Evolutionary conservation across 2,797 vertebrate genomes (phyloP).

Genomic region (Sebastes goodei): DNA sequence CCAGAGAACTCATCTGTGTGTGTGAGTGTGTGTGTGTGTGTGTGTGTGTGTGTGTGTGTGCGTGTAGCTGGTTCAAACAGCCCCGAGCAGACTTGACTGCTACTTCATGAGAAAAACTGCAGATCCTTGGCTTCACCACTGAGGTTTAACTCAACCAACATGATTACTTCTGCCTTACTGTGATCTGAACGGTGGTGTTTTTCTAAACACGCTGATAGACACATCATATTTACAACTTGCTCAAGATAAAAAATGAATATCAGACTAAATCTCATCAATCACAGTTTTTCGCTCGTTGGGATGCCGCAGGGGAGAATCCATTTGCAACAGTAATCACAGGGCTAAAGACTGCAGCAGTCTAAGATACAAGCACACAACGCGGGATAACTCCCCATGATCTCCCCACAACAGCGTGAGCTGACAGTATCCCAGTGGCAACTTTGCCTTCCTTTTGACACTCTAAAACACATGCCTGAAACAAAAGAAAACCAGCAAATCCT

Average conservation of each 20-base stretch:
- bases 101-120: background rate
- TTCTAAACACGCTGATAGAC: conserved; percentile 9
- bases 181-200: conserved; percentile 4
- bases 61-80: conserved; percentile 3
- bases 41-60: background rate
- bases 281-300: conserved; percentile 6
- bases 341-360: conserved; percentile 27
- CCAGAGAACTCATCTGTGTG: background rate
- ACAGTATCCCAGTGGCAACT: conserved; percentile 48
- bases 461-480: conserved; percentile 5
- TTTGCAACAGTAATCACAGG: conserved; percentile 44
- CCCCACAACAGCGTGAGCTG: conserved; percentile 44
- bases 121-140: background rate
- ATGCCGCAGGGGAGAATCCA: conserved; percentile 28
- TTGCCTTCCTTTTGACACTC: conserved; percentile 26
- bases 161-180: background rate
- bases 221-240: conserved; percentile 10
- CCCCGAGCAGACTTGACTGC: background rate
- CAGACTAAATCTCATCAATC: conserved; percentile 42
- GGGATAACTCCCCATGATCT: conserved; percentile 34
- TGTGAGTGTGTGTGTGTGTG: background rate
- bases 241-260: background rate
- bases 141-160: conserved; percentile 4
- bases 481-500: conserved; percentile 23
- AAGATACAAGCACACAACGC: conserved; percentile 33